A percentile compares a stretch with the other conserved stretches of the same genome.
Conservation (phyloP, 2,888 invertebrate genomes). For the Acleris sparsana region DNA sequence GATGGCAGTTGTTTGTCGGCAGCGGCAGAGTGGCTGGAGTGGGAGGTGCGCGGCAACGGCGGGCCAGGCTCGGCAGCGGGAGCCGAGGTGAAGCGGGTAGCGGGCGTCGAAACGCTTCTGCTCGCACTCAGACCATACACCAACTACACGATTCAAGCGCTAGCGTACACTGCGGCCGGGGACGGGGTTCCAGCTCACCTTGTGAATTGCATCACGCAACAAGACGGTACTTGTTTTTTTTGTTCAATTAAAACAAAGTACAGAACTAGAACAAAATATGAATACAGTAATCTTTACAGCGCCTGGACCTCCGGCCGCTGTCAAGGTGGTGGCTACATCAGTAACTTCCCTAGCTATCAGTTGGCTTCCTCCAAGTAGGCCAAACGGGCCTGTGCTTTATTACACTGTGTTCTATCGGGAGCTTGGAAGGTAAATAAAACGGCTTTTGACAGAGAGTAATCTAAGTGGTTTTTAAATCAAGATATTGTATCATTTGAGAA, state of each 20-base stretch:
- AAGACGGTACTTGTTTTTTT: conserved; percentile 87
- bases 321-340: conserved; percentile 92
- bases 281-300: conserved; percentile 73
- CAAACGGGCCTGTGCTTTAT: conserved; percentile 91
- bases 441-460: too few species aligned
- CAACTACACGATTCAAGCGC: conserved; percentile 93
- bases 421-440: conserved; percentile 81
- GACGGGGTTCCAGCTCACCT: conserved; percentile 92
- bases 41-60: conserved; percentile 71
- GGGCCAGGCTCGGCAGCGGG: conserved; percentile 60
- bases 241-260: too few species aligned
- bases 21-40: conserved; percentile 79
- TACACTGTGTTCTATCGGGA: conserved; percentile 92
- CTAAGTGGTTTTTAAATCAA: too few species aligned
- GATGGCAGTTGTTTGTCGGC: conserved; percentile 81
- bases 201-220: conserved; percentile 91
- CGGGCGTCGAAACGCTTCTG: conserved; percentile 90
- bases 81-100: conserved; percentile 90
- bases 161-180: conserved; percentile 93
- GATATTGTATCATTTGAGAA: too few species aligned
- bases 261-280: not conserved
- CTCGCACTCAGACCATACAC: conserved; percentile 92
- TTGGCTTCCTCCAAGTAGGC: conserved; percentile 91
- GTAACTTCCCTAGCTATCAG: conserved; percentile 92
- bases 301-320: conserved; percentile 92